Evolutionary conservation across 2,797 vertebrate genomes (phyloP), one percentile per base, ranked within the genome.

Genomic region (Amazona ochrocephala): DNA sequence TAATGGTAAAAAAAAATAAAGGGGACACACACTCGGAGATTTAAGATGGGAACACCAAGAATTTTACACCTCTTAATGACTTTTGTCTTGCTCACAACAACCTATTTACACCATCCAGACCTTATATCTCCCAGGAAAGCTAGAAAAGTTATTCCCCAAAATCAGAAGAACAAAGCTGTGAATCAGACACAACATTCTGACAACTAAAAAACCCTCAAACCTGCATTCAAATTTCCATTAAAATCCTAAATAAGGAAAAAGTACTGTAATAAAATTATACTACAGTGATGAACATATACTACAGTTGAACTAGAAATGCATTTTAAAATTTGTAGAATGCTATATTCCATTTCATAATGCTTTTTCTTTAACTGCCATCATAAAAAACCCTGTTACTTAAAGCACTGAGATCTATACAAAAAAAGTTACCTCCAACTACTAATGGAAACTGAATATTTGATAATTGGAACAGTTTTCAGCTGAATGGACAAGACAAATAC

Each of bases 341-440:
- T 91, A 53, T 77, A 84, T 77, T 87, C 54, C 27, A 50, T 84
- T 94, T 95, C 77, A 87, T 73, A 95, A 81, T 47, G 81, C 83
- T 95, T 89, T 86, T 71, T 80, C 62, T 83, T 88, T 60, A 87
- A 93, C 56, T 77, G 64, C 72, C 68, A 88, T 53, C 32, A 84
- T 67, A 82, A 95, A 95, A 93, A 78, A 71, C 44, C n/a, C 64
- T 60, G 82, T 87, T 89, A 92, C 50, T 91, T 80, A 87, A 89
- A 3, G 2, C 73, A 90, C 39, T 2, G 2, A 90, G 71, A 92
- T 81, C 82, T 64, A 47, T 17, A 66, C 7, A n/a, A 78, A 88
- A 89, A 73, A 82, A 83, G 45, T 86, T 86, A 89, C 72, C 93
- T 91, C 74, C 61, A 88, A 19, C 42, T 82, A 32, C 89, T 91